phyloP scores from a whole-genome alignment of 2,113 vertebrate genomes.

The Sylvietta virens region DNA sequence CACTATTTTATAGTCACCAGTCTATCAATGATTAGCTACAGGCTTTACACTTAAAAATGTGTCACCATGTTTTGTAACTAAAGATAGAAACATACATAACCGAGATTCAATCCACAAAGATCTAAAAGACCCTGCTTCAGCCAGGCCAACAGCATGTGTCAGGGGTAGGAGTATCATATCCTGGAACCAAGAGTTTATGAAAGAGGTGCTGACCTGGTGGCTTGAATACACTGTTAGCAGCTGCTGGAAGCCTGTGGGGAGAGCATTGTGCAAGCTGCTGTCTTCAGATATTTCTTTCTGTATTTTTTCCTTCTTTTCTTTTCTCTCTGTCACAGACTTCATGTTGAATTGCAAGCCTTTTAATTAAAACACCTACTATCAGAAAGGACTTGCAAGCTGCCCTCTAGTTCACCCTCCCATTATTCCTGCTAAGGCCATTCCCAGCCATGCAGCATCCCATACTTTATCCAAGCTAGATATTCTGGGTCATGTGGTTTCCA shows the following conservation, averaged over 20 bases:
- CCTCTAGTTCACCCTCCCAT: neutral
- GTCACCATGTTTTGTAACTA: neutral
- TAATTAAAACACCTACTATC: neutral
- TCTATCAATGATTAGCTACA: conserved; percentile 19
- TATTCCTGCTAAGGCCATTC: neutral
- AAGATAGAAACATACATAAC: neutral
- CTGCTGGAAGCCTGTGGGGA: neutral
- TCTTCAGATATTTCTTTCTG: neutral
- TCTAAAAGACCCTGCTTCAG: neutral
- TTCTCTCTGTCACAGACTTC: neutral
- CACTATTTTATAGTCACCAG: neutral
- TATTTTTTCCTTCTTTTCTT: neutral
- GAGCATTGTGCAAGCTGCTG: neutral
- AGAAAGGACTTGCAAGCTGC: neutral
- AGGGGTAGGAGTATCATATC: fast-evolving
- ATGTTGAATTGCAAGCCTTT: neutral
- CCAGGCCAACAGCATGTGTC: neutral
- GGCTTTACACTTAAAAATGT: neutral
- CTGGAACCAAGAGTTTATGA: neutral
- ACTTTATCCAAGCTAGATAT: neutral
- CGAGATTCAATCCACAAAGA: neutral
- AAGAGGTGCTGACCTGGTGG: neutral
- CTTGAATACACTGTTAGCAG: neutral
- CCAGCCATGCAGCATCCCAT: neutral
- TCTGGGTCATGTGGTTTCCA: neutral